Conservation (phyloP, 2,797 vertebrate genomes). For the Sylvia borin region DNA sequence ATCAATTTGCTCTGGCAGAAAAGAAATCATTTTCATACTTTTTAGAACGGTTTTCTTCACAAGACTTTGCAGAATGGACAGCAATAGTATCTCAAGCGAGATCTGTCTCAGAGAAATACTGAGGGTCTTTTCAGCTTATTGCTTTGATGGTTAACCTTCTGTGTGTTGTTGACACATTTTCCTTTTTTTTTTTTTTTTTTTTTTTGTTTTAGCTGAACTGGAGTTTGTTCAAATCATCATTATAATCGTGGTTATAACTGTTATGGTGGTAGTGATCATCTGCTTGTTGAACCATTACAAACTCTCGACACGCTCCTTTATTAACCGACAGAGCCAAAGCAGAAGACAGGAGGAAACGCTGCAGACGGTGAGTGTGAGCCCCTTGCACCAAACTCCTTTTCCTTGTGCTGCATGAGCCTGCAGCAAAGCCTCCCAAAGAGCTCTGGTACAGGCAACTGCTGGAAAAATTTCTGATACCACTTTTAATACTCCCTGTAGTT, state of each 20-base stretch:
- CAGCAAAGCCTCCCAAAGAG: neutral
- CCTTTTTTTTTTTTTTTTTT: neutral
- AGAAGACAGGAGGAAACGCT: conserved; percentile 85
- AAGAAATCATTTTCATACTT: neutral
- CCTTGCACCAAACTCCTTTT: neutral
- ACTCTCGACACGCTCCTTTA: conserved; percentile 90
- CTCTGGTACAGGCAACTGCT: neutral
- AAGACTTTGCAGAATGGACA: neutral
- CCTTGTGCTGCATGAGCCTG: neutral
- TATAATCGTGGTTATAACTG: conserved; percentile 92
- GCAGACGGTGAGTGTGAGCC: conserved; percentile 83
- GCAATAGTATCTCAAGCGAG: neutral
- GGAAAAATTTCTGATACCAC: neutral
- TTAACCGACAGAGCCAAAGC: conserved; percentile 88
- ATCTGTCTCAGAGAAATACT: neutral
- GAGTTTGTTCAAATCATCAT: conserved; percentile 94
- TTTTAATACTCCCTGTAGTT: neutral
- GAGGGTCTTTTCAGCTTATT: neutral
- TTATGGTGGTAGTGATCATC: conserved; percentile 94
- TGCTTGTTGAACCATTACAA: conserved; percentile 95
- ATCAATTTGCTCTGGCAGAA: neutral
- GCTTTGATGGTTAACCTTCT: neutral
- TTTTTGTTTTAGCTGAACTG: conserved; percentile 82
- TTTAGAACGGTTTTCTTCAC: neutral
- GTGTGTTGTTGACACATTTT: neutral